Evolutionary conservation across 1,140 invertebrate species (phyloP).

Genomic region (Drosophila busckii): DNA sequence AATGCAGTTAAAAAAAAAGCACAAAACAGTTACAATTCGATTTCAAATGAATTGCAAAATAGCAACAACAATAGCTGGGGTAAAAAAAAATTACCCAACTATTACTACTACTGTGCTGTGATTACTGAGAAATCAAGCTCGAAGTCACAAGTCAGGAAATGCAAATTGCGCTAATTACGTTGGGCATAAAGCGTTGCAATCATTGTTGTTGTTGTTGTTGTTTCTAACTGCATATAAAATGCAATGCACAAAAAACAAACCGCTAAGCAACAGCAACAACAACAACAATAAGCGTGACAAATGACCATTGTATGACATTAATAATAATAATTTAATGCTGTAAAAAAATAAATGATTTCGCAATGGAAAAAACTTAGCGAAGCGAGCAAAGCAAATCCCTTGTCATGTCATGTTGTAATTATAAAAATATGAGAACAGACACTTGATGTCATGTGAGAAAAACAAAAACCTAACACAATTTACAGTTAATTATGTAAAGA

Average conservation of each 20-base stretch:
- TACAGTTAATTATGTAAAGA: slow-evolving; percentile 15
- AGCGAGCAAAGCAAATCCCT: slow-evolving; percentile 59
- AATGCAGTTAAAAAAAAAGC: not conserved
- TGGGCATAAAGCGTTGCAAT: slow-evolving; percentile 44
- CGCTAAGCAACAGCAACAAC: slow-evolving; percentile 29
- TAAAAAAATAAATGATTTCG: slow-evolving; percentile 42
- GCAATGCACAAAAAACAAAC: slow-evolving; percentile 51
- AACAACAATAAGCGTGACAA: slow-evolving; percentile 52
- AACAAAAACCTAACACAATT: slow-evolving; percentile 5
- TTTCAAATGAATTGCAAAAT: slow-evolving; percentile 73
- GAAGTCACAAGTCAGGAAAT: slow-evolving; percentile 64
- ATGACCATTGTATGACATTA: slow-evolving; percentile 67
- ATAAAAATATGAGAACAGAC: slow-evolving; percentile 54
- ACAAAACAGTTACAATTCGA: slow-evolving; percentile 57
- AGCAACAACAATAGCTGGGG: slow-evolving; percentile 10
- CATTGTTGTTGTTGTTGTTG: slow-evolving; percentile 24
- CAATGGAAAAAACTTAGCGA: slow-evolving; percentile 62
- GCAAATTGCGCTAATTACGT: slow-evolving; percentile 70
- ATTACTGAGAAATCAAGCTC: slow-evolving; percentile 46
- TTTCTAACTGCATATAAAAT: slow-evolving; percentile 60
- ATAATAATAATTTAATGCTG: slow-evolving; percentile 71
- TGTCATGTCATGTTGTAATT: slow-evolving; percentile 75
- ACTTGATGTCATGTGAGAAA: slow-evolving; percentile 20
- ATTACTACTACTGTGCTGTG: slow-evolving; percentile 1
- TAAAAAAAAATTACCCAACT: slow-evolving; percentile 1